phyloP scores from a whole-genome alignment of 2,888 invertebrate genomes.

The Meteorus cinctellus region DNA sequence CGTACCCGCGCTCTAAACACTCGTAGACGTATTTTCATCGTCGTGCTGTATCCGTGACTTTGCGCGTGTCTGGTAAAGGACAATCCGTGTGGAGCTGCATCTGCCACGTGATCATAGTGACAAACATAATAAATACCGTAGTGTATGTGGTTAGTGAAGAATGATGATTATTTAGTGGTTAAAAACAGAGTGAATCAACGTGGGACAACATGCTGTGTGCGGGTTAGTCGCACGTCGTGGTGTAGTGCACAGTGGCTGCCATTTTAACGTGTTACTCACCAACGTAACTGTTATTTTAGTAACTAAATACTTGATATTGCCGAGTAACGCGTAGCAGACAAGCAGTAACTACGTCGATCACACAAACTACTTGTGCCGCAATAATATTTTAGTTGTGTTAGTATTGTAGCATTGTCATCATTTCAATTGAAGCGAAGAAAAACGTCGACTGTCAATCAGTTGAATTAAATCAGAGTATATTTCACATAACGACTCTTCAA shows the following conservation, averaged over 20 bases:
- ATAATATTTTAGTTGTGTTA: background rate
- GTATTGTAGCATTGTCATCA: background rate
- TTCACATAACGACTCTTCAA: background rate
- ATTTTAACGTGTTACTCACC: constrained; percentile 63
- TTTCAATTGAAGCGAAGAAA: background rate
- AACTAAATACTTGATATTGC: background rate
- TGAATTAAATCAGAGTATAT: background rate
- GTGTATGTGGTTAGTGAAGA: background rate
- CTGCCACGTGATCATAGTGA: constrained; percentile 42
- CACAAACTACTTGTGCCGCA: too few relatives aligned
- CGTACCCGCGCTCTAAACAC: constrained; percentile 50
- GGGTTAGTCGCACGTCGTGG: constrained; percentile 62
- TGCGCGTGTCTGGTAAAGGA: constrained; percentile 46
- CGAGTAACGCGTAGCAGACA: background rate
- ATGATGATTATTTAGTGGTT: background rate
- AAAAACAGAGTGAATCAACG: constrained; percentile 25
- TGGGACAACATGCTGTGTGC: constrained; percentile 47
- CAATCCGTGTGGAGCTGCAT: constrained; percentile 33
- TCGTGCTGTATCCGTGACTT: constrained; percentile 37
- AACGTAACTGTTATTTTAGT: constrained; percentile 38
- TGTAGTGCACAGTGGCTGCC: constrained; percentile 64
- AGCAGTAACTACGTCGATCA: too few relatives aligned
- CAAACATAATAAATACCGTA: constrained; percentile 15
- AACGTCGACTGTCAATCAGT: background rate
- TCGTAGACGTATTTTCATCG: constrained; percentile 11